phyloP scores from a whole-genome alignment of 2,113 vertebrate genomes.

The Arvicanthis niloticus region DNA sequence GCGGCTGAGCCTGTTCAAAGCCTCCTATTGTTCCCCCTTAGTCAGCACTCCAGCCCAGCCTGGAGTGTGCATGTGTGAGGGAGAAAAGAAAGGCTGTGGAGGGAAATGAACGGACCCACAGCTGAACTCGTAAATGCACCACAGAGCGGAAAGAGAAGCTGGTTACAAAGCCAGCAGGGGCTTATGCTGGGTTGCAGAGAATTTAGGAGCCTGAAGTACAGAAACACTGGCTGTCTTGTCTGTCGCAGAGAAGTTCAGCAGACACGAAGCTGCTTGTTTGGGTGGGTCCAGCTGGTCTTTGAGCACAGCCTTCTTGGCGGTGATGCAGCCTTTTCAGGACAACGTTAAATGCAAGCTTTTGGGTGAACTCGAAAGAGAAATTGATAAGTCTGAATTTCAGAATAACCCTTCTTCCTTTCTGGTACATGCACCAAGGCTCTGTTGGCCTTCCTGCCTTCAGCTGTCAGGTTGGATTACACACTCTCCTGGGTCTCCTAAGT shows the following conservation, averaged over 20 bases:
- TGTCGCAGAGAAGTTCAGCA: conserved; percentile 74
- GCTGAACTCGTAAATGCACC: conserved; percentile 85
- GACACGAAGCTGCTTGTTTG: conserved; percentile 54
- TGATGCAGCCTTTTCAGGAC: neutral
- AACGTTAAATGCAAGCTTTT: neutral
- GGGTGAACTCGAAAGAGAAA: neutral
- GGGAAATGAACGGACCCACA: conserved; percentile 79
- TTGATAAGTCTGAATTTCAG: neutral
- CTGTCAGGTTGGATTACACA: conserved; percentile 42
- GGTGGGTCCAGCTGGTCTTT: neutral
- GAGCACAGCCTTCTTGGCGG: neutral
- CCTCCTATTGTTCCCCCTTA: conserved; percentile 90
- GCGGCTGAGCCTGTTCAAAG: conserved; percentile 83
- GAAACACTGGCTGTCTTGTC: neutral
- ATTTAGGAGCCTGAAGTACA: conserved; percentile 63
- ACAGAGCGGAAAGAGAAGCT: conserved; percentile 73
- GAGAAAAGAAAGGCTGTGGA: conserved; percentile 83
- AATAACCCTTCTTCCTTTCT: neutral
- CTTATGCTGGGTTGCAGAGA: conserved; percentile 58
- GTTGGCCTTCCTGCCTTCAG: neutral
- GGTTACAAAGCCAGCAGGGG: conserved; percentile 70
- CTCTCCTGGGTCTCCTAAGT: conserved; percentile 61
- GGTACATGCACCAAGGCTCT: conserved; percentile 23
- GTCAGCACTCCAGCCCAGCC: conserved; percentile 88
- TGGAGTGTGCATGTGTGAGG: conserved; percentile 91